Evolutionary conservation across 1,140 invertebrate species (phyloP), one percentile per base, ranked within the genome.

Genomic region (Drosophila bipectinata): DNA sequence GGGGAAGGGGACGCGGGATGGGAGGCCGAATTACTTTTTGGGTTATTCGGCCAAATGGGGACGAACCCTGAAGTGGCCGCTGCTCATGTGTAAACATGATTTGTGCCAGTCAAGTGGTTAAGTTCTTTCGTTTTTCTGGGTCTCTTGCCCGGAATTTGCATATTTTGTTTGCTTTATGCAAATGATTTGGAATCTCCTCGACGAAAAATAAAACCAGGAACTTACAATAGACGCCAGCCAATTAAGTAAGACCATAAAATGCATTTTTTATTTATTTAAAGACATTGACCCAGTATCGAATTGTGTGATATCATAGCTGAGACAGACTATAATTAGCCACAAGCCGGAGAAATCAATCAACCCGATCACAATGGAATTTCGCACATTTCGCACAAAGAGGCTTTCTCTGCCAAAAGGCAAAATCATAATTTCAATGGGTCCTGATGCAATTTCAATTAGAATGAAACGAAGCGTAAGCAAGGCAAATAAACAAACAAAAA

Each of bases 71-170:
- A 52, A 66, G 60, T 52, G 71, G 72, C 57, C 67, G 48, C 74
- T 76, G 71, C 56, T 69, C 59, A 83, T 83, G 79, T 88, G 83
- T 88, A 88, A 88, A 88, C 79, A 87, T 82, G 78, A 85, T 85
- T 85, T 85, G 74, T 82, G 82, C 69, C 74, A 80, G 60, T 82
- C 74, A 84, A 82, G 78, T 66, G 73, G 74, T 47, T 55, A 77
- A 63, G 68, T 64, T 77, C 73, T 64, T 60, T 68, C 53, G 64
- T 63, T 73, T 72, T 72, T 72, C 57, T 77, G 74, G 62, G 56
- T 77, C 73, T 63, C 52, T 58, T 56, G 49, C 28, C 45, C 32
- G 14, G 10, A 45, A 85, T 84, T 84, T 80, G 77, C 81, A 85
- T 85, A 85, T 80, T 80, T 80, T 68, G 62, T 77, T 59, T 54